Percentiles rank a stretch among this genome's conserved stretches.
phyloP scores from a whole-genome alignment of 2,113 vertebrate species.

The Progne subis region DNA sequence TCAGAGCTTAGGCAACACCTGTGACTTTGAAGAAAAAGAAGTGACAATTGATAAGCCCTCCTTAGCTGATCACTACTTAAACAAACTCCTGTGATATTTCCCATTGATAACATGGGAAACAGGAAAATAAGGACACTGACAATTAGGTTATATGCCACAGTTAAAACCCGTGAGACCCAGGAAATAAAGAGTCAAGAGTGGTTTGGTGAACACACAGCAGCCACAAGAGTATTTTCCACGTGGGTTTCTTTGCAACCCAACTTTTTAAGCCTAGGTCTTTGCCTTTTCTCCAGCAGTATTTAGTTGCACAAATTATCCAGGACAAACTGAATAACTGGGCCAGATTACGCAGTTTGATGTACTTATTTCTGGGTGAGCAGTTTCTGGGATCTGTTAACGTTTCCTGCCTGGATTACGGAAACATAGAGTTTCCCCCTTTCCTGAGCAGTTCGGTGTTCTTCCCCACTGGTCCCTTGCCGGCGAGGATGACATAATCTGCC shows the following conservation, averaged over 20 bases:
- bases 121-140: not conserved
- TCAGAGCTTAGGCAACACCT: not conserved
- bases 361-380: not conserved
- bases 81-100: not conserved
- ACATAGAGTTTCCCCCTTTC: not conserved
- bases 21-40: not conserved
- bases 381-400: not conserved
- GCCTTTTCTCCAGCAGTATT: not conserved
- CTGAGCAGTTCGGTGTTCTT: conserved; percentile 36
- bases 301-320: not conserved
- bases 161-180: not conserved
- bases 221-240: not conserved
- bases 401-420: not conserved
- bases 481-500: conserved; percentile 70
- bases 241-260: not conserved
- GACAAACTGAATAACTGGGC: not conserved
- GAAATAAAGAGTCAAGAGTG: not conserved
- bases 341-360: not conserved
- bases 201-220: not conserved
- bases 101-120: not conserved
- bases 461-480: conserved; percentile 44
- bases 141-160: not conserved
- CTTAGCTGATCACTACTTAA: not conserved
- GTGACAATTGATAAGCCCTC: not conserved
- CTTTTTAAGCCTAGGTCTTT: not conserved